phyloP scores from a whole-genome alignment of 2,113 vertebrate genomes.

The Ammospiza nelsoni region DNA sequence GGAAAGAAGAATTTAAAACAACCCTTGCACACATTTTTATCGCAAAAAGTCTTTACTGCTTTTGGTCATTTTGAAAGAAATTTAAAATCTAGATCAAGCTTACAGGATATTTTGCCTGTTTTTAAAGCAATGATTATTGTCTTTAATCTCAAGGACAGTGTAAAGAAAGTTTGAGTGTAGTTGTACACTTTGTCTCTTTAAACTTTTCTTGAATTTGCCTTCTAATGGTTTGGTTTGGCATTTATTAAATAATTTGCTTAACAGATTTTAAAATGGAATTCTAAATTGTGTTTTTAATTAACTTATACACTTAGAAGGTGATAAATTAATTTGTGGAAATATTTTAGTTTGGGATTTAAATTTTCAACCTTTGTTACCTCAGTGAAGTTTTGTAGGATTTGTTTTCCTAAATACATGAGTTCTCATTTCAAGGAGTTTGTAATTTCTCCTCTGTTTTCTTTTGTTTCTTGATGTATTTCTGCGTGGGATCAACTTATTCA shows the following conservation, averaged over 20 bases:
- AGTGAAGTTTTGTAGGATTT: not conserved
- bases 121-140: not conserved
- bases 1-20: not conserved
- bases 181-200: not conserved
- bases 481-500: not conserved
- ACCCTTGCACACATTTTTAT: not conserved
- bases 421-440: not conserved
- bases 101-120: not conserved
- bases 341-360: not conserved
- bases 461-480: conserved; percentile 13
- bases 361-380: not conserved
- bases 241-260: not conserved
- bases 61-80: not conserved
- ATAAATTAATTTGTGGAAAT: not conserved
- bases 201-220: not conserved
- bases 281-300: not conserved
- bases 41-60: not conserved
- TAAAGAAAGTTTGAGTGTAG: not conserved
- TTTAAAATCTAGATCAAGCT: not conserved
- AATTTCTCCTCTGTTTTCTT: not conserved
- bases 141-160: not conserved
- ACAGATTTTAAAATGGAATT: not conserved
- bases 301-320: not conserved
- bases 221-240: not conserved
- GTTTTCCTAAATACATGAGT: not conserved